Evolutionary conservation across 2,113 vertebrate species (phyloP).

Genomic region (Rafetus swinhoei): DNA sequence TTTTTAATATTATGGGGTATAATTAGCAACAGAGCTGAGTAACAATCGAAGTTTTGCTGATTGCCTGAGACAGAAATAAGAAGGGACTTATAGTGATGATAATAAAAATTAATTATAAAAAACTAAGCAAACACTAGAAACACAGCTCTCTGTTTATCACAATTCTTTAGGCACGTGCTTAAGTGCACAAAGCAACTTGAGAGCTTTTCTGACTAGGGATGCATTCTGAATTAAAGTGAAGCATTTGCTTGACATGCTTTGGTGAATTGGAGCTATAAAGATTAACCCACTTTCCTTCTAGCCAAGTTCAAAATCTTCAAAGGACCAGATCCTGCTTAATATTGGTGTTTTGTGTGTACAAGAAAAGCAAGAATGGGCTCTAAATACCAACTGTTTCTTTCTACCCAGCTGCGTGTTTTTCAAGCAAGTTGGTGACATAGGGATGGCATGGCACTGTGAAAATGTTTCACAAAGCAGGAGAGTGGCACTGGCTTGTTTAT

Average conservation of each 20-base stretch:
- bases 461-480: too few relatives aligned
- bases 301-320: background rate
- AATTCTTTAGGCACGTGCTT: background rate
- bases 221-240: background rate
- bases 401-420: background rate
- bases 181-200: background rate
- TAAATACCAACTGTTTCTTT: background rate
- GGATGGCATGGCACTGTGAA: background rate
- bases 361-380: background rate
- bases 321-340: background rate
- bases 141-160: background rate
- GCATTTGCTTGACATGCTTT: background rate
- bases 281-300: slow-evolving; percentile 10
- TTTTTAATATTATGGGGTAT: background rate
- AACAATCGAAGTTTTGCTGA: background rate
- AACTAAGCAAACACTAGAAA: background rate
- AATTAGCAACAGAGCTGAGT: background rate
- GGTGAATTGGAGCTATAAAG: background rate
- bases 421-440: background rate
- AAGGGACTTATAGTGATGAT: background rate
- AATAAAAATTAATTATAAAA: background rate
- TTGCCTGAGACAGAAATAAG: background rate
- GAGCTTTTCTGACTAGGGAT: background rate
- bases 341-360: background rate
- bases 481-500: background rate